Base-by-base conservation (phyloP, 2,888 invertebrate genomes). In the Heteromurus nitidus region DNA sequence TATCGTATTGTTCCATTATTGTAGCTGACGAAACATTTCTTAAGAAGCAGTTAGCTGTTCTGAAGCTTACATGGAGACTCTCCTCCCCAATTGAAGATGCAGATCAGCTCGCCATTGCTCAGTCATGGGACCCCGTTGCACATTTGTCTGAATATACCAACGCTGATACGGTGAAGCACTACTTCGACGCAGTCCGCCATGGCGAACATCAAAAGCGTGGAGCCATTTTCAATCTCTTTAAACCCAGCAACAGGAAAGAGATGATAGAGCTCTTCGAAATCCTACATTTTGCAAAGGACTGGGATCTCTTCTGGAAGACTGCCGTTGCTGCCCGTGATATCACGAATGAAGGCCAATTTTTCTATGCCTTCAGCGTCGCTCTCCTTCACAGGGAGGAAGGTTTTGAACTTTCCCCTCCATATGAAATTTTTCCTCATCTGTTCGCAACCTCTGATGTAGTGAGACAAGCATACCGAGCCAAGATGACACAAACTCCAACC, bases 201-300 rank as follows among this genome's bases (percentile, higher is more conserved):
- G 86, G 85, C 2, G 42, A 73, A 31, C 65, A 82, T 22, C 74
- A 83, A 50, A 13, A 60, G 31, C 84, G 87, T 36, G 91, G 91
- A 53, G 91, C 92, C 84, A 90, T 92, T 16, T 94, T 93, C 90
- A 92, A 93, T 20, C 90, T 91, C 88, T 91, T 91, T 88, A 90
- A 93, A 88, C 90, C 91, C 70, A 89, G 90, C 47, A 93, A 94
- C 80, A 90, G 91, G 68, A 91, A 91, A 86, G 93, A 95, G 88
- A 93, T 92, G 11, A 88, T 91, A 3, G 91, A 92, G 5, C 89
- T 95, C 24, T 93, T 93, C 89, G 92, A 93, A 88, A 90, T 93
- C 74, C 91, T 95, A 85, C 92, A 91, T 89, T 92, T 92, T 77
- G 93, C 94, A 85, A 93, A 93, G 88, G 92, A 93, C 88, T 94